Evolutionary conservation across 1,140 invertebrate genomes (phyloP).

Genomic region (Manduca sexta): DNA sequence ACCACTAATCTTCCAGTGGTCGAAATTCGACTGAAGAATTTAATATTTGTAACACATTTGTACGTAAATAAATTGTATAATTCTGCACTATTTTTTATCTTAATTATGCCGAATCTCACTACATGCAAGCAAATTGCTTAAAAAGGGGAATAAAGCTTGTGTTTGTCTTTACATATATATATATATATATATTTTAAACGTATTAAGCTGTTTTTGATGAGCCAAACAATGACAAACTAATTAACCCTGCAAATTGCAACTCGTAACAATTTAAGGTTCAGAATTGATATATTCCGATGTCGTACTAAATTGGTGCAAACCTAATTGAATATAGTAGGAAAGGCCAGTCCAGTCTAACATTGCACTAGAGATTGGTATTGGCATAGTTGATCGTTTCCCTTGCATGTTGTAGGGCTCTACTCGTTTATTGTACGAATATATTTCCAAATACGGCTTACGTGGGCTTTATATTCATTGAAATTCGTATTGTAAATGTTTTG

Average conservation of each 20-base stretch:
- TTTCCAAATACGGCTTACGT: background rate
- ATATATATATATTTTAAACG: background rate
- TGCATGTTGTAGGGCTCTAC: background rate
- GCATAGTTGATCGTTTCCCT: background rate
- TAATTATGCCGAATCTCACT: too few relatives aligned
- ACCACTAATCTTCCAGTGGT: too few relatives aligned
- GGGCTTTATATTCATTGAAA: background rate
- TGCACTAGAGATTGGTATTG: conserved; percentile 8
- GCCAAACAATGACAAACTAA: background rate
- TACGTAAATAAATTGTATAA: too few relatives aligned
- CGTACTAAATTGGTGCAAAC: conserved; percentile 11
- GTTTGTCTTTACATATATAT: background rate
- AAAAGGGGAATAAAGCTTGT: background rate
- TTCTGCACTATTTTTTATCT: too few relatives aligned
- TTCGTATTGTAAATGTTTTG: too few relatives aligned
- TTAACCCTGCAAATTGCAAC: background rate
- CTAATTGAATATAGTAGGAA: conserved; percentile 14
- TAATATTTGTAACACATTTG: too few relatives aligned
- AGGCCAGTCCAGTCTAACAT: conserved; percentile 3
- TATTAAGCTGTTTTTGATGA: background rate
- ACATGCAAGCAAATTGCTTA: too few relatives aligned
- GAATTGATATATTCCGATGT: background rate
- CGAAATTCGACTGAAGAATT: too few relatives aligned
- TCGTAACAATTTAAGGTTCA: background rate
- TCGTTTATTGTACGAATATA: background rate